These are phyloP conservation scores for Forbesichthys agassizii DNA, from an alignment of 2,113 vertebrate species.

Conservation along the genomic window DNA sequence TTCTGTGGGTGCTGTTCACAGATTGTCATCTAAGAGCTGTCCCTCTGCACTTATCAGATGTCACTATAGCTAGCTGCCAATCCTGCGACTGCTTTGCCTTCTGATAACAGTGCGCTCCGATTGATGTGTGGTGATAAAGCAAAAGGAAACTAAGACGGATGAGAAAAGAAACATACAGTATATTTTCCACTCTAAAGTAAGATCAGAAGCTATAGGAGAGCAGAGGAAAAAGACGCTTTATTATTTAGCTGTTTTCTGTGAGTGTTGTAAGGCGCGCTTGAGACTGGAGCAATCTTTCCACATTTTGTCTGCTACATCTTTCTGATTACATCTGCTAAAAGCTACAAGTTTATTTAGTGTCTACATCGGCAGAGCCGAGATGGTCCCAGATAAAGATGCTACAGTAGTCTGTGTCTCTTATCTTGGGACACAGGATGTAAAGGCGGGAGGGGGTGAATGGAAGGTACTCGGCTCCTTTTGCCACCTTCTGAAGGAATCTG, in stretches of 20 bases:
- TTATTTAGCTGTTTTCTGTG: slow-evolving; percentile 27
- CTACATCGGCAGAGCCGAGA: slow-evolving; percentile 65
- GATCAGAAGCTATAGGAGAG: not conserved
- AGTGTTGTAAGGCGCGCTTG: slow-evolving; percentile 29
- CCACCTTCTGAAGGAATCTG: slow-evolving; percentile 27
- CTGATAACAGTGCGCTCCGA: not conserved
- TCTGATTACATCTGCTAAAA: slow-evolving; percentile 73
- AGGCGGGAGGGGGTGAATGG: slow-evolving; percentile 6
- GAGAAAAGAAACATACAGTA: not conserved
- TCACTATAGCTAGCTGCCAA: not conserved
- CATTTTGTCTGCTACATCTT: slow-evolving; percentile 64
- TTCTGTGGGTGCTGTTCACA: not conserved
- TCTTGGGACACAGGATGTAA: slow-evolving; percentile 40
- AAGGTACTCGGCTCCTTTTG: slow-evolving; percentile 19
- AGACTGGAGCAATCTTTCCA: slow-evolving; percentile 54
- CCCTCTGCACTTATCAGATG: slow-evolving; percentile 23
- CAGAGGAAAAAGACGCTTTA: slow-evolving; percentile 16
- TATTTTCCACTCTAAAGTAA: not conserved
- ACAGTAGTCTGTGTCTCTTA: slow-evolving; percentile 48
- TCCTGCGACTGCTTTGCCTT: slow-evolving; percentile 5
- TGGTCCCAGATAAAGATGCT: slow-evolving; percentile 59
- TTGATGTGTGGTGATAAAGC: slow-evolving; percentile 18
- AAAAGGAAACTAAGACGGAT: slow-evolving; percentile 1
- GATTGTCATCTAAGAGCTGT: slow-evolving; percentile 1
- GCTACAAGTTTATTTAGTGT: slow-evolving; percentile 69